A percentile compares a stretch with the other conserved stretches of the same genome.
Evolutionary conservation across 2,797 vertebrate species (phyloP).

Genomic region (Sphaeramia orbicularis): DNA sequence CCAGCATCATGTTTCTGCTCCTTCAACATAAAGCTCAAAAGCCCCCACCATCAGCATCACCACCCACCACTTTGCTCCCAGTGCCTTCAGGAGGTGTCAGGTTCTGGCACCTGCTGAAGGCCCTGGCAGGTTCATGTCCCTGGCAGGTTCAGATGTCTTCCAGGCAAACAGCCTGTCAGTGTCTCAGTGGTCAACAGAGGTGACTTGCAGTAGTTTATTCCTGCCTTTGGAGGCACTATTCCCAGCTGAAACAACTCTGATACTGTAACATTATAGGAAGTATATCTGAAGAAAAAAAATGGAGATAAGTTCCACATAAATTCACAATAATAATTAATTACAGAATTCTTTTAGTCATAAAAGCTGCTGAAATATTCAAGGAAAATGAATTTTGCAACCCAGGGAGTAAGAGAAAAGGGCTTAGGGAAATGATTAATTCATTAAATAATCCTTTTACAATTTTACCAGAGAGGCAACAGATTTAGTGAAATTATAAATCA

Average conservation of each 20-base stretch:
- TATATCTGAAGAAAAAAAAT: too few species aligned
- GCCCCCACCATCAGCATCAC: conserved; percentile 53
- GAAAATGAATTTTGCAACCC: conserved; percentile 27
- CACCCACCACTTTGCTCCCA: conserved; percentile 63
- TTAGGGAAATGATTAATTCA: conserved; percentile 18
- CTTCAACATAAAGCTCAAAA: conserved; percentile 64
- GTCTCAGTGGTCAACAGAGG: conserved; percentile 57
- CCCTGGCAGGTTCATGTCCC: conserved; percentile 67
- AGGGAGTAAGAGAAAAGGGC: conserved; percentile 14
- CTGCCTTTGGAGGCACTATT: conserved; percentile 38
- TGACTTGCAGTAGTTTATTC: conserved; percentile 45
- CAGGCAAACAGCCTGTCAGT: conserved; percentile 64
- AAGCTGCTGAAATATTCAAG: conserved; percentile 13
- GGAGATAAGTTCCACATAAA: too few species aligned
- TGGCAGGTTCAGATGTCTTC: conserved; percentile 71
- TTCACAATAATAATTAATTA: conserved; percentile 5
- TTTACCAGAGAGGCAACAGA: conserved; percentile 23
- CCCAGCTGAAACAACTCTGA: background rate
- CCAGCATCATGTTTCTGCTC: conserved; percentile 81
- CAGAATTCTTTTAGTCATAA: background rate
- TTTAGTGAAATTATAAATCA: conserved; percentile 46
- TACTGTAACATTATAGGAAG: background rate
- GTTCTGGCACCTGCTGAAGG: conserved; percentile 77
- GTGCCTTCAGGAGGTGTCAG: conserved; percentile 73
- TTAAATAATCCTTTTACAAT: conserved; percentile 10